These are phyloP conservation scores for Betta splendens DNA, from an alignment of 2,797 vertebrate genomes.

Conservation along the genomic window DNA sequence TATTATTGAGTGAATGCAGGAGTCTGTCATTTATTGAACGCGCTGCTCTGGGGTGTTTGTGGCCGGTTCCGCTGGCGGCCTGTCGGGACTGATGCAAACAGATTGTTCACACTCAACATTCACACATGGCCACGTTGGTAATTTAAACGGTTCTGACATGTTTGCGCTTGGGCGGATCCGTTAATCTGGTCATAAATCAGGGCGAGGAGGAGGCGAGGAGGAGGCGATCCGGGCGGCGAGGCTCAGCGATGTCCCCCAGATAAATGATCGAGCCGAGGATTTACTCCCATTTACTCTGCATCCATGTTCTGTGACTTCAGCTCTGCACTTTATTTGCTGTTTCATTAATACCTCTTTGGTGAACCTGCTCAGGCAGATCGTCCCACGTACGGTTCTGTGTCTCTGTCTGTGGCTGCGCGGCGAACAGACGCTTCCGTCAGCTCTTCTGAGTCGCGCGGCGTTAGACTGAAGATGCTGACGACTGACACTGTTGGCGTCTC, in stretches of 20 bases:
- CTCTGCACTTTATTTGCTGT: conserved; percentile 31
- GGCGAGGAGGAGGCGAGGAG: conserved; percentile 17
- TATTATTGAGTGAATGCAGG: too few relatives aligned
- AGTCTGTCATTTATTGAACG: too few relatives aligned
- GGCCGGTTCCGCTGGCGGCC: too few relatives aligned
- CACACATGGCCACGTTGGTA: conserved; percentile 75
- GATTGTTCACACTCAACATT: conserved; percentile 73
- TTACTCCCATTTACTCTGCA: conserved; percentile 27
- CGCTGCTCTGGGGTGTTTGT: too few relatives aligned
- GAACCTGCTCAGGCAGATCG: background rate
- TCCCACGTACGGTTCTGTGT: background rate
- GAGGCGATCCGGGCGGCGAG: conserved; percentile 5
- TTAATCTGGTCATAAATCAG: conserved; percentile 86
- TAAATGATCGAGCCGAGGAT: conserved; percentile 32
- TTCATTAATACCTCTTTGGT: conserved; percentile 15
- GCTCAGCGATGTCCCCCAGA: conserved; percentile 45
- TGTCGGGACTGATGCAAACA: conserved; percentile 60
- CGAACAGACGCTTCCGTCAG: too few relatives aligned
- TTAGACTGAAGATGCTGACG: too few relatives aligned
- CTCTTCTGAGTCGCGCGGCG: too few relatives aligned
- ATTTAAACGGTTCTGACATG: conserved; percentile 81
- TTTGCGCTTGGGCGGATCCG: conserved; percentile 80
- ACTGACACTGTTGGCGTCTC: too few relatives aligned
- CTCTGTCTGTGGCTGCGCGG: too few relatives aligned
- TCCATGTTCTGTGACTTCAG: conserved; percentile 2